Evolutionary conservation across 2,888 invertebrate genomes (phyloP).

Genomic region (Steromphala cineraria): DNA sequence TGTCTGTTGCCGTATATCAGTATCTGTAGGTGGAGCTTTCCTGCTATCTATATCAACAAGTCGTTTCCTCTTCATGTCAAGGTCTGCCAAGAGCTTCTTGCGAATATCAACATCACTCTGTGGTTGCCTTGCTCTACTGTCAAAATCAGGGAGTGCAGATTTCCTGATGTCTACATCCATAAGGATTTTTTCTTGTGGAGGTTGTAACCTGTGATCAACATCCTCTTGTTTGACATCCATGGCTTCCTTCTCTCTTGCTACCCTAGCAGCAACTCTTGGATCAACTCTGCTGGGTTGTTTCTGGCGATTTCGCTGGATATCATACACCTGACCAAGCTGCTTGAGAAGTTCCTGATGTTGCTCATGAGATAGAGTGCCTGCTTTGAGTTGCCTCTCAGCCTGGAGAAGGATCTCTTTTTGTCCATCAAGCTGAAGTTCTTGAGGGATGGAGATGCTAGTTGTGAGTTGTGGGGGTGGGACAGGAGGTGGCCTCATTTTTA

Average conservation of each 20-base stretch:
- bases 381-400: slow-evolving; percentile 86
- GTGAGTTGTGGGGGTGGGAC: neutral
- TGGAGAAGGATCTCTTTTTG: slow-evolving; percentile 72
- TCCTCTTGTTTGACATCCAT: neutral
- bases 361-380: slow-evolving; percentile 77
- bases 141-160: neutral
- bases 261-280: slow-evolving; percentile 11
- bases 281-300: neutral
- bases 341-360: slow-evolving; percentile 68
- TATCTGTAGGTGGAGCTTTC: neutral
- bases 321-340: slow-evolving; percentile 62
- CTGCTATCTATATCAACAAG: neutral
- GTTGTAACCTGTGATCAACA: neutral
- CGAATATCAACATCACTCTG: slow-evolving; percentile 11
- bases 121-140: neutral
- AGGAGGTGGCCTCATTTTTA: neutral
- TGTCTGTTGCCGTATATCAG: neutral
- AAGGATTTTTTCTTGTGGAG: neutral
- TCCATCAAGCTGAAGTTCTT: slow-evolving; percentile 35
- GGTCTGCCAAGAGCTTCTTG: neutral
- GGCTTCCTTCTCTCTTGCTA: neutral
- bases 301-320: slow-evolving; percentile 43
- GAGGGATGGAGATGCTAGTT: slow-evolving; percentile 25
- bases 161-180: neutral
- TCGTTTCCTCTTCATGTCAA: neutral